phyloP scores from a whole-genome alignment of 2,888 invertebrate genomes.

The Agonopterix subpropinquella region DNA sequence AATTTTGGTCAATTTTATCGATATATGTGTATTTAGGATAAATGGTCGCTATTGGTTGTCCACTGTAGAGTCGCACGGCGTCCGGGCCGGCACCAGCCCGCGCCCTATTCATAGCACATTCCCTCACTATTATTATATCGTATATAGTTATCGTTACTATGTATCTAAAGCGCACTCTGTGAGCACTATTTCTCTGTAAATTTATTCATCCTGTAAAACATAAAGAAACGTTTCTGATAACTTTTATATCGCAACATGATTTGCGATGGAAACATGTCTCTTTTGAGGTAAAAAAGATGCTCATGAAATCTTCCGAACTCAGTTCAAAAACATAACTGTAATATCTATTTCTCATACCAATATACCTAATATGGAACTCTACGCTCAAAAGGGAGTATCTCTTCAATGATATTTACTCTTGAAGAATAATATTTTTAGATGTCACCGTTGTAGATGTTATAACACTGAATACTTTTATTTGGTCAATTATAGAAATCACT shows the following conservation, averaged over 20 bases:
- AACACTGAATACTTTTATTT: conserved; percentile 37
- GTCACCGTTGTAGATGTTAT: conserved; percentile 58
- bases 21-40: conserved; percentile 54
- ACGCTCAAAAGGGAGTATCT: conserved; percentile 49
- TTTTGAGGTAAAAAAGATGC: conserved; percentile 35
- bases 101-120: conserved; percentile 41
- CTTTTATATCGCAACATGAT: conserved; percentile 38
- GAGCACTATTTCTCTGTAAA: conserved; percentile 55
- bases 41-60: conserved; percentile 45
- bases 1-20: conserved; percentile 64
- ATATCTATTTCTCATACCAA: conserved; percentile 37
- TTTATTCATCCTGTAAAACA: conserved; percentile 40
- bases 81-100: conserved; percentile 16
- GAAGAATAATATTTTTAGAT: conserved; percentile 68
- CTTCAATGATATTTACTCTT: conserved; percentile 41
- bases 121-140: conserved; percentile 27
- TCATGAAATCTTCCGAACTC: conserved; percentile 53
- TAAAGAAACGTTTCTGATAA: conserved; percentile 33
- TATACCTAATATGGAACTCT: conserved; percentile 34
- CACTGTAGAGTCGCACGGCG: conserved; percentile 19
- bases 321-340: conserved; percentile 40
- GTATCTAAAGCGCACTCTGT: conserved; percentile 45
- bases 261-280: conserved; percentile 34
- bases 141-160: conserved; percentile 46
- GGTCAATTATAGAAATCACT: conserved; percentile 37